Conservation (phyloP, 2,113 vertebrate genomes). For the Agapornis roseicollis region DNA sequence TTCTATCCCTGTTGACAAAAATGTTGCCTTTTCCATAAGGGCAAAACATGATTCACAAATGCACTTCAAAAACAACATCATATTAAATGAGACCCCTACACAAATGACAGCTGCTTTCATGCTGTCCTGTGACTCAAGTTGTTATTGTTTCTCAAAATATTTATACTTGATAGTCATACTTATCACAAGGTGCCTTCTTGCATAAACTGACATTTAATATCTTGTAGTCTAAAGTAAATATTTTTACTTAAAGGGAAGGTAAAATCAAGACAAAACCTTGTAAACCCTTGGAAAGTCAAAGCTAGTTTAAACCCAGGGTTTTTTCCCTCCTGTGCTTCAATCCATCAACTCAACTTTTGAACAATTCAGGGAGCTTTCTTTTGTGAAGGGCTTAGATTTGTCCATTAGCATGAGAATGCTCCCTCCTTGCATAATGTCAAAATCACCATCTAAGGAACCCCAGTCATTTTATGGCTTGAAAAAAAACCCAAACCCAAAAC, state of each 20-base stretch:
- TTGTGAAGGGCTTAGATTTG: constrained; percentile 58
- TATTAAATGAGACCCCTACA: constrained; percentile 19
- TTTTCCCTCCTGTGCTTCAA: neutral
- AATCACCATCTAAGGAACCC: constrained; percentile 62
- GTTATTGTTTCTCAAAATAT: constrained; percentile 26
- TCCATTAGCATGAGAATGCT: constrained; percentile 75
- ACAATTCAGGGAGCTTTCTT: constrained; percentile 59
- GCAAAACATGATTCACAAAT: neutral
- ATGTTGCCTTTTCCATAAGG: neutral
- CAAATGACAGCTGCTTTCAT: neutral
- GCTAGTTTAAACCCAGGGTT: neutral
- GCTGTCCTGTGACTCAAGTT: neutral
- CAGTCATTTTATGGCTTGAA: constrained; percentile 16
- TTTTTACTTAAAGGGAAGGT: constrained; percentile 22
- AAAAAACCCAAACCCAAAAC: constrained; percentile 18
- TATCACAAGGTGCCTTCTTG: constrained; percentile 2
- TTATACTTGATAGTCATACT: neutral
- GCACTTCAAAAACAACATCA: neutral
- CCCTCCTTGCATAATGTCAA: constrained; percentile 54
- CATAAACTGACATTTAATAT: neutral
- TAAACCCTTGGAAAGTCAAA: neutral
- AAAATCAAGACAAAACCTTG: constrained; percentile 8
- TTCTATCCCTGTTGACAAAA: neutral
- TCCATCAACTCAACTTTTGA: constrained; percentile 63
- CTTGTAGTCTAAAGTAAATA: constrained; percentile 49